Evolutionary conservation across 2,113 vertebrate species (phyloP).

Genomic region (Nanorana parkeri): DNA sequence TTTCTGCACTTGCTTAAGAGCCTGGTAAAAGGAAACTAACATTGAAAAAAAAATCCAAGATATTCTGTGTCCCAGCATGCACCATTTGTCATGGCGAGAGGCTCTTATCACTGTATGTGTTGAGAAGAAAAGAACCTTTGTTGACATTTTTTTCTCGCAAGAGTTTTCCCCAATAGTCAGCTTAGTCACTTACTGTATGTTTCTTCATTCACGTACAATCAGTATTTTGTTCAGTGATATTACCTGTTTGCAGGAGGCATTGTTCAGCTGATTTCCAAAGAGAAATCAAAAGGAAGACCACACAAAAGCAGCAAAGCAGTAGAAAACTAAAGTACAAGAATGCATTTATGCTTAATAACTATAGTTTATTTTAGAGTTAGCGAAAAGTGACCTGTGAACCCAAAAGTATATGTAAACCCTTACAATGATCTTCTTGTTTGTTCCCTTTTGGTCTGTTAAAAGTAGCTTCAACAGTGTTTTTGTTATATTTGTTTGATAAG

Average conservation of each 20-base stretch:
- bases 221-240: not conserved
- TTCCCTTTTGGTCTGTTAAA: too few species aligned
- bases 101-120: conserved; percentile 55
- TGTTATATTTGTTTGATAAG: too few species aligned
- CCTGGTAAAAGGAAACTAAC: conserved; percentile 48
- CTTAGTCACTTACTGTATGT: conserved; percentile 11
- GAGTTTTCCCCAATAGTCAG: conserved; percentile 1
- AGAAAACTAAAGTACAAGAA: not conserved
- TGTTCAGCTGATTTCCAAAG: not conserved
- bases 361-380: too few species aligned
- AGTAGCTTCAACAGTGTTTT: too few species aligned
- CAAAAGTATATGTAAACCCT: too few species aligned
- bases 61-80: conserved; percentile 55
- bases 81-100: conserved; percentile 48
- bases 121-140: conserved; percentile 48
- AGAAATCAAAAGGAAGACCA: not conserved
- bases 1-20: conserved; percentile 54
- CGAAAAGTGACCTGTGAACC: too few species aligned
- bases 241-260: conserved; percentile 6
- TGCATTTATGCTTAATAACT: too few species aligned
- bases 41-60: conserved; percentile 33
- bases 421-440: too few species aligned
- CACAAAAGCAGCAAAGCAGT: not conserved
- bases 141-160: conserved; percentile 37
- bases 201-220: not conserved